Evolutionary conservation across 2,888 invertebrate genomes (phyloP).

Genomic region (Drosophila koepferae): DNA sequence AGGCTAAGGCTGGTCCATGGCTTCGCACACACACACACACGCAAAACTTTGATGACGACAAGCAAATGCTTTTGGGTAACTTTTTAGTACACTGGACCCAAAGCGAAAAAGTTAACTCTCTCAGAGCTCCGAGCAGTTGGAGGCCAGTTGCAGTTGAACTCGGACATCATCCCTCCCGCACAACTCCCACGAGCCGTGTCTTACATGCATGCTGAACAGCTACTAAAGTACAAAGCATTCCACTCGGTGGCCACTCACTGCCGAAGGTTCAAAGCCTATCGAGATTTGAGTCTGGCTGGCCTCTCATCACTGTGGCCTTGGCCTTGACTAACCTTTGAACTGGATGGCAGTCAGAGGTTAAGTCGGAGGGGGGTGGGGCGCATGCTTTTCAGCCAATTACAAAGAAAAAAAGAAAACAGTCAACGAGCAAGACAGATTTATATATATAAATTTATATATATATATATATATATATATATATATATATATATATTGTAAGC

Average conservation of each 20-base stretch:
- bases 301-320: constrained; percentile 42
- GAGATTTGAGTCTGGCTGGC: constrained; percentile 33
- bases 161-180: not conserved
- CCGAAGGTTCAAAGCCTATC: constrained; percentile 10
- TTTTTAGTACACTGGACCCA: constrained; percentile 36
- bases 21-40: constrained; percentile 22
- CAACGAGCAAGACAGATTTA: not conserved
- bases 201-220: constrained; percentile 34
- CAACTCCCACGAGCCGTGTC: constrained; percentile 11
- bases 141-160: constrained; percentile 32
- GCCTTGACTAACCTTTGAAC: constrained; percentile 67
- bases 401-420: constrained; percentile 20
- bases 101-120: constrained; percentile 42
- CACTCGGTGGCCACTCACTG: not conserved
- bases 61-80: constrained; percentile 75
- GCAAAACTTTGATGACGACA: constrained; percentile 68
- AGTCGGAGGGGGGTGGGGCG: not conserved
- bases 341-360: constrained; percentile 5
- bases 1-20: constrained; percentile 75
- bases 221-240: constrained; percentile 51
- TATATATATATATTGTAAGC: constrained; percentile 18
- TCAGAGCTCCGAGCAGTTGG: constrained; percentile 15
- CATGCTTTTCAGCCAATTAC: constrained; percentile 25
- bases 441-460: not conserved
- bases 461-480: not conserved